Percentiles rank a stretch among this genome's conserved stretches.
phyloP scores from a whole-genome alignment of 2,113 vertebrate genomes.

The Peromyscus californicus region DNA sequence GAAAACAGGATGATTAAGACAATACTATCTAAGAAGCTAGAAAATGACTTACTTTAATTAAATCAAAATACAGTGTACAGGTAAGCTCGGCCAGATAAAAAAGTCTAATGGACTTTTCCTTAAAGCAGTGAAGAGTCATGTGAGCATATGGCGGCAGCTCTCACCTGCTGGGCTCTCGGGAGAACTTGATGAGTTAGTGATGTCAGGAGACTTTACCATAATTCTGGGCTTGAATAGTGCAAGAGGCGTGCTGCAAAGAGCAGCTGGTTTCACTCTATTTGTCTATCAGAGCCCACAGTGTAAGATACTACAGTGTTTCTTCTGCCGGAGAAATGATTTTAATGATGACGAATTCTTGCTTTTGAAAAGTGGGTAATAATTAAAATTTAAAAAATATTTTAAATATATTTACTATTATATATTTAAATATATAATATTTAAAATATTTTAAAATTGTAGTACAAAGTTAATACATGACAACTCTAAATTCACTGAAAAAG shows the following conservation, averaged over 20 bases:
- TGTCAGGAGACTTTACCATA: too few species aligned
- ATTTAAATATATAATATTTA: not conserved
- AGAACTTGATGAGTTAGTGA: too few species aligned
- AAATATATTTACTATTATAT: too few species aligned
- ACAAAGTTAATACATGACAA: not conserved
- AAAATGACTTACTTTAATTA: conserved; percentile 49
- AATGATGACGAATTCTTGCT: not conserved
- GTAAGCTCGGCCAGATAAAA: not conserved
- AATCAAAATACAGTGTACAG: not conserved
- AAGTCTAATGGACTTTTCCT: conserved; percentile 26
- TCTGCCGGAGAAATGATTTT: not conserved
- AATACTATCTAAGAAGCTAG: not conserved
- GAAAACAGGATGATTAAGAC: not conserved
- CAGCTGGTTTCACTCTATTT: not conserved
- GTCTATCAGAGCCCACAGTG: not conserved
- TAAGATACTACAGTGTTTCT: not conserved
- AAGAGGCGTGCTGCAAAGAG: not conserved
- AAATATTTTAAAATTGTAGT: not conserved
- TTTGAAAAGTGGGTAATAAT: conserved; percentile 28
- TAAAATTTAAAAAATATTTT: too few species aligned
- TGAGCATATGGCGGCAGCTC: too few species aligned
- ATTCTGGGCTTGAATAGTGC: not conserved
- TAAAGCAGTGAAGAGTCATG: conserved; percentile 35
- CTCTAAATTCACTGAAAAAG: conserved; percentile 27
- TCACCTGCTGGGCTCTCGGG: too few species aligned